Evolutionary conservation across 1,140 invertebrate species (phyloP), one percentile per base, ranked within the genome.

Genomic region (Pseudomyrmex dendroicus): DNA sequence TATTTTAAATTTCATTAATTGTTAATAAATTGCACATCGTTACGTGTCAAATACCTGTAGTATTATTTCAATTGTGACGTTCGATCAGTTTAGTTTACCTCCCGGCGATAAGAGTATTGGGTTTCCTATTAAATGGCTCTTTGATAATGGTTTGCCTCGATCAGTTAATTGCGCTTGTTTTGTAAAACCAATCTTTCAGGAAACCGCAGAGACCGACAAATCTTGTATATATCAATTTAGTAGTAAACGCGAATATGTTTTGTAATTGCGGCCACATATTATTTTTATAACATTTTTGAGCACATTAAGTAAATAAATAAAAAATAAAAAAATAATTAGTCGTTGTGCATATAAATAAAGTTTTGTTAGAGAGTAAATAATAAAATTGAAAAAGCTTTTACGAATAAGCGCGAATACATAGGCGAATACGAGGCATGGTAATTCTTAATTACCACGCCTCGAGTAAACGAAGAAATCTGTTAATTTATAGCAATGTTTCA

Each of bases 61-160:
- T 50, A 78, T 78, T 68, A 68, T 78, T 78, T 77, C 74, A 77
- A 57, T 77, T 78, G 64, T 78, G 64, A 57, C 20, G 64, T 68
- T 67, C 63, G 74, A 68, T 68, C 52, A 56, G 35, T 78, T 68
- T 35, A 56, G 20, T 78, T 78, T 78, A 68, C 52, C 74, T 78
- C 35, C 20, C 63, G 20, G 52, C 52, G 64, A 78, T 78, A 78
- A 68, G 20, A 15, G 64, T 78, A 78, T 78, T 78, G 74, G 44
- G 35, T 78, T 78, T 78, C 74, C 74, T 68, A 68, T 78, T 68
- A 78, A 78, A 78, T 64, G 44, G 52, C 35, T 78, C 54, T 57
- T 78, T 35, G 35, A 68, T 68, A 78, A 78, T 78, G 64, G 52
- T 57, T 68, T 17, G 50, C 12, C 25, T 68, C 74, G 44, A 68